Evolutionary conservation across 2,888 invertebrate genomes (phyloP), one percentile per base, ranked within the genome.

Genomic region (Acleris cristana): DNA sequence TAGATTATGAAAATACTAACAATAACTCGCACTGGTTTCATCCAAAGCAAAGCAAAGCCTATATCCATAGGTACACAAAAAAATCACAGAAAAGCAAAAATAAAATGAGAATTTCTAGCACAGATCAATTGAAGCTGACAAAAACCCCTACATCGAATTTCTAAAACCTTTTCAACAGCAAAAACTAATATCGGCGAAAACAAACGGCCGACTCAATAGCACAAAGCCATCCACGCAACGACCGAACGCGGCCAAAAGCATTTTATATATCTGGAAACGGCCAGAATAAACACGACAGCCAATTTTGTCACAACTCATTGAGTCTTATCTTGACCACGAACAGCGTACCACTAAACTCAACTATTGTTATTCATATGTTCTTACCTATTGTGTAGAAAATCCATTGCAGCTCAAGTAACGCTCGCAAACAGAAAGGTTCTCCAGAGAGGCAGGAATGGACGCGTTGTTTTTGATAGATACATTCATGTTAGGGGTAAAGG

Each of bases 241-340:
- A 23, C 45, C 56, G 51, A 51, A 58, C 30, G 58, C 58, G 58
- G 52, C 26, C 56, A 58, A 65, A 70, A 70, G 51, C 71, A 63
- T 69, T 72, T 72, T 72, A 72, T 72, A 72, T 70, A 64, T 71
- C 64, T 76, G 64, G 72, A 77, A 78, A 77, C 77, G 73, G 70
- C 71, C 74, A 82, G 81, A 82, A 84, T 84, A 85, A 82, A 84
- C 79, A 77, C 76, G 79, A 82, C 83, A 80, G 79, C 81, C 85
- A 84, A 85, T 85, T 84, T 83, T 78, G 82, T 82, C 84, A 81
- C 84, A 85, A 85, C 84, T 85, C 84, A 85, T 82, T 84, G 81
- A 72, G 77, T 72, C 83, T 84, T 85, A 84, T 85, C 85, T 82
- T 81, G 82, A 81, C 84, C 83, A 79, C 80, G 68, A 71, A 70